phyloP scores from a whole-genome alignment of 2,888 invertebrate species.

The Orchesellides sinensis region DNA sequence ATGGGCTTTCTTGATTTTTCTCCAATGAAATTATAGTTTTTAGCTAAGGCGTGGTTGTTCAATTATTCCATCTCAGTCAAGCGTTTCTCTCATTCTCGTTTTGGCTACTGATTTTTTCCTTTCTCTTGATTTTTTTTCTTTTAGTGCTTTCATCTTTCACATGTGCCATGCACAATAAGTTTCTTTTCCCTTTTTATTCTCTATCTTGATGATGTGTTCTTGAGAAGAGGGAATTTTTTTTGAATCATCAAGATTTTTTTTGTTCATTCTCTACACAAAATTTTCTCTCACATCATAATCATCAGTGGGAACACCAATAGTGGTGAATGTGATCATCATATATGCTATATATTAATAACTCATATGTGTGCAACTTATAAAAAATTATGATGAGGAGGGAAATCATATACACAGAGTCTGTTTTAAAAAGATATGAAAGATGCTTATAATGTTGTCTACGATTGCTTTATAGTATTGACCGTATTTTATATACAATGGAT shows the following conservation, averaged over 20 bases:
- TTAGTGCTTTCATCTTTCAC: constrained; percentile 4
- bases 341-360: background rate
- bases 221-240: constrained; percentile 19
- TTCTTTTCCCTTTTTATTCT: constrained; percentile 21
- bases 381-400: constrained; percentile 1
- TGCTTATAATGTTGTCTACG: background rate
- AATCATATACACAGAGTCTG: background rate
- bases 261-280: constrained; percentile 29
- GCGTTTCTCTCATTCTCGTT: constrained; percentile 51
- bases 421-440: background rate
- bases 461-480: background rate
- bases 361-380: constrained; percentile 3
- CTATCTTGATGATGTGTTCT: constrained; percentile 39
- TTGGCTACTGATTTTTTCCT: background rate
- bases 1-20: constrained; percentile 40
- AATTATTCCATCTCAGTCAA: constrained; percentile 65
- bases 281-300: constrained; percentile 20
- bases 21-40: constrained; percentile 72
- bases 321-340: background rate
- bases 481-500: background rate
- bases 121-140: background rate
- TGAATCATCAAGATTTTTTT: constrained; percentile 51
- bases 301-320: background rate
- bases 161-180: background rate
- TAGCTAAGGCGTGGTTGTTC: constrained; percentile 69